phyloP scores from a whole-genome alignment of 2,113 vertebrate species.

The Holacanthus passer region DNA sequence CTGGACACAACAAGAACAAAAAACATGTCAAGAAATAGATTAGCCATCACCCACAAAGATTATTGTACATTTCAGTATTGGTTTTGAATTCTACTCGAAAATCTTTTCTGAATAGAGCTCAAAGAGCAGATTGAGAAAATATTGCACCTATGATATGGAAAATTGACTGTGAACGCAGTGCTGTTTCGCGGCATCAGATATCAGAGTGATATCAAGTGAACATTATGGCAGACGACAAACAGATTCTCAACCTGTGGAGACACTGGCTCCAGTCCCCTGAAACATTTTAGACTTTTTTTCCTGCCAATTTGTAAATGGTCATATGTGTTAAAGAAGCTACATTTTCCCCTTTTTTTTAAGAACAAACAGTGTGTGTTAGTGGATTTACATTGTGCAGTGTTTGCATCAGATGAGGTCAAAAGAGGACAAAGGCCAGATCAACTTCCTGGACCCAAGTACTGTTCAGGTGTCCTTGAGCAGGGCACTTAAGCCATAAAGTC shows the following conservation, averaged over 20 bases:
- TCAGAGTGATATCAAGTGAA: conserved; percentile 8
- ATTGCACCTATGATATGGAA: not conserved
- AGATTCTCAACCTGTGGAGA: not conserved
- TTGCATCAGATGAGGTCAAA: not conserved
- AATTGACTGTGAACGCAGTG: not conserved
- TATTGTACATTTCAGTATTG: not conserved
- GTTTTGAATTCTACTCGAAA: not conserved
- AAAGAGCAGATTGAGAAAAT: not conserved
- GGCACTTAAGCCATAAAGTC: not conserved
- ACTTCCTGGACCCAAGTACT: not conserved
- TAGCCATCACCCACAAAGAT: not conserved
- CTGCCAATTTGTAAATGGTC: not conserved
- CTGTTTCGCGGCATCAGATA: conserved; percentile 23
- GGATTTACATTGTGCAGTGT: not conserved
- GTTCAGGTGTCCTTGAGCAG: not conserved
- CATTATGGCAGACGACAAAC: not conserved
- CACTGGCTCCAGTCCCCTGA: not conserved
- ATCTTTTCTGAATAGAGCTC: not conserved
- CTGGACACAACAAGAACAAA: conserved; percentile 71
- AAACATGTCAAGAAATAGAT: not conserved
- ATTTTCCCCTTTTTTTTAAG: not conserved
- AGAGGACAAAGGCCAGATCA: not conserved
- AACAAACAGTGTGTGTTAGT: not conserved
- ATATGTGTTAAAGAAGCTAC: not conserved
- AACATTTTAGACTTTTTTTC: not conserved